Evolutionary conservation across 2,113 vertebrate species (phyloP).

Genomic region (Solea senegalensis): DNA sequence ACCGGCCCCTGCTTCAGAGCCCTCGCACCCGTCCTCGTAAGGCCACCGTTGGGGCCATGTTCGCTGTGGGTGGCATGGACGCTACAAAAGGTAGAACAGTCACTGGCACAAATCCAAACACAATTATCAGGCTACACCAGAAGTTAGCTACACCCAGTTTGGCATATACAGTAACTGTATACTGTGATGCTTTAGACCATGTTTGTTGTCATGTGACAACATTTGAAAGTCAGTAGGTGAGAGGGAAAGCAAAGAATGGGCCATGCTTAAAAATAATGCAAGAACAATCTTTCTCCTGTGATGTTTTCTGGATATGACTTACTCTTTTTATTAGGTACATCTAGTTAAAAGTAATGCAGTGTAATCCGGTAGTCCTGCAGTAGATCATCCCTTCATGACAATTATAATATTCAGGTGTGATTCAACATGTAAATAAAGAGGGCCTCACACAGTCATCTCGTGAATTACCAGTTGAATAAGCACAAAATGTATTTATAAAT

Average conservation of each 20-base stretch:
- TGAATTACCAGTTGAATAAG: not conserved
- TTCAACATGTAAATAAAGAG: not conserved
- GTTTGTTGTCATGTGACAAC: too few species aligned
- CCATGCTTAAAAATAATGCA: too few species aligned
- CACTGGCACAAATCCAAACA: not conserved
- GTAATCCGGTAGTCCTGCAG: not conserved
- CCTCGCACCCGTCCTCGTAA: conserved; percentile 95
- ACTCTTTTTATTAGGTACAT: not conserved
- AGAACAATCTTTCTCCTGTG: too few species aligned
- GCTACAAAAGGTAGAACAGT: conserved; percentile 87
- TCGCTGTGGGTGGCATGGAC: conserved; percentile 97
- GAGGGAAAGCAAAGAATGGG: too few species aligned
- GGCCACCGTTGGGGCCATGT: conserved; percentile 94
- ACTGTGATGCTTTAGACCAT: too few species aligned
- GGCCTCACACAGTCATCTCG: too few species aligned
- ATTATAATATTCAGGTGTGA: not conserved
- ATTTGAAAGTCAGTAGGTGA: too few species aligned
- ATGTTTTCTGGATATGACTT: too few species aligned
- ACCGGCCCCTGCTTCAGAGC: conserved; percentile 93
- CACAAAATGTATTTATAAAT: too few species aligned
- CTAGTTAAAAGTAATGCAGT: too few species aligned
- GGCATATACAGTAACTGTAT: too few species aligned
- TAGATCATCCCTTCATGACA: not conserved
- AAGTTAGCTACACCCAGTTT: not conserved
- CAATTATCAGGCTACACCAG: not conserved